phyloP scores from a whole-genome alignment of 2,888 invertebrate genomes.

The Ectropis crepuscularia region DNA sequence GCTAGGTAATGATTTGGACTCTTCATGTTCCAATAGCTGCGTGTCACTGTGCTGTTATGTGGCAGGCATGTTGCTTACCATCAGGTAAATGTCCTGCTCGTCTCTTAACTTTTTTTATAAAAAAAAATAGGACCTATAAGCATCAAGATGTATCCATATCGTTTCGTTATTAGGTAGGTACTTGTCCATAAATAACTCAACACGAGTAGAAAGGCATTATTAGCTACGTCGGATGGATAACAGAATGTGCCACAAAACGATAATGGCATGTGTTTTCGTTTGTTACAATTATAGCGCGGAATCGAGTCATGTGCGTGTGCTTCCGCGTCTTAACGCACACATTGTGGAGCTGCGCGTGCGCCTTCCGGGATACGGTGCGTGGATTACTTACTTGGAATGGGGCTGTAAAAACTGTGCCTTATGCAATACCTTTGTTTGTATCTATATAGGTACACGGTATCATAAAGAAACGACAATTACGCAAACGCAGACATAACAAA shows the following conservation, averaged over 20 bases:
- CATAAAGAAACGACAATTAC: no score
- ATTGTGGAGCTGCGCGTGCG: slow-evolving; percentile 43
- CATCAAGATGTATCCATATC: no score
- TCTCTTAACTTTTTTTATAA: no score
- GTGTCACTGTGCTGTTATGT: no score
- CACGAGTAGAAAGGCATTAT: not conserved
- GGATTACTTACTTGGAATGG: slow-evolving; percentile 30
- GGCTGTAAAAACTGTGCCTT: slow-evolving; percentile 8
- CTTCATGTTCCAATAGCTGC: no score
- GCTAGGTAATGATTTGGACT: no score
- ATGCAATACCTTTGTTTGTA: slow-evolving; percentile 4
- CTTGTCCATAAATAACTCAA: not conserved
- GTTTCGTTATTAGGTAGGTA: not conserved
- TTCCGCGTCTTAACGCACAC: slow-evolving; percentile 66
- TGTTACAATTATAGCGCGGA: slow-evolving; percentile 44
- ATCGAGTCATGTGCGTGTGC: slow-evolving; percentile 55
- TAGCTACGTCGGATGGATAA: slow-evolving; percentile 1
- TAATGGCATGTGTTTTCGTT: slow-evolving; percentile 30
- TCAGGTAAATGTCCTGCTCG: no score
- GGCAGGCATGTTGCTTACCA: no score
- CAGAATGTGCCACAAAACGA: slow-evolving; percentile 25
- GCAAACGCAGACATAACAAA: no score
- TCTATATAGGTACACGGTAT: no score
- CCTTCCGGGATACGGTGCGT: slow-evolving; percentile 57
- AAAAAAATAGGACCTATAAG: no score